phyloP scores from a whole-genome alignment of 92 coral and sea anemone species.

The Parazoanthus swiftii region DNA sequence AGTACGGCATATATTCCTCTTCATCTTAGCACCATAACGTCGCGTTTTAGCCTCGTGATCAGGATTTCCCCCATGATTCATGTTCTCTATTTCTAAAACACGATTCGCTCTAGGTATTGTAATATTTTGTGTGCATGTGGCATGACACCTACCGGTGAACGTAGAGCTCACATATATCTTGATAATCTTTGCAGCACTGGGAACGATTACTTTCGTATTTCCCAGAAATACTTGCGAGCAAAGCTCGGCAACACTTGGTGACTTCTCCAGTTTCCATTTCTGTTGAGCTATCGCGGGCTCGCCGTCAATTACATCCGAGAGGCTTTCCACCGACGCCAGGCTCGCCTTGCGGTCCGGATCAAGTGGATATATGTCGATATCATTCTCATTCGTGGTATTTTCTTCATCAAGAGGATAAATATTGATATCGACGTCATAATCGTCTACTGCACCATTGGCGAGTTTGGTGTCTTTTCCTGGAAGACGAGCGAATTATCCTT shows the following conservation, averaged over 20 bases:
- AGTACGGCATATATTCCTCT: too few relatives aligned
- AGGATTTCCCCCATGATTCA: background rate
- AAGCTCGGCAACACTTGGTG: slow-evolving; percentile 55
- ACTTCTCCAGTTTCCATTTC: slow-evolving; percentile 41
- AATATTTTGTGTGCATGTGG: background rate
- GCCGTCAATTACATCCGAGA: slow-evolving; percentile 27
- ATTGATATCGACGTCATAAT: slow-evolving; percentile 46
- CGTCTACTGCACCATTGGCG: slow-evolving; percentile 9
- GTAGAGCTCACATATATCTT: slow-evolving; percentile 74
- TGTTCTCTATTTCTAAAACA: background rate
- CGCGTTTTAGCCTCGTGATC: background rate
- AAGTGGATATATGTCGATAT: slow-evolving; percentile 62
- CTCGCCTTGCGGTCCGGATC: slow-evolving; percentile 58
- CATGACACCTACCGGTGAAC: slow-evolving; percentile 63
- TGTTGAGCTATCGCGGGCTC: slow-evolving; percentile 4
- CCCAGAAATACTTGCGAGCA: slow-evolving; percentile 67
- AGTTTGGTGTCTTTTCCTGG: slow-evolving; percentile 3
- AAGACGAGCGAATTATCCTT: background rate
- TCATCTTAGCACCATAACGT: too few relatives aligned
- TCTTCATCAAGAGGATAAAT: slow-evolving; percentile 59
- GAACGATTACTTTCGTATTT: slow-evolving; percentile 57
- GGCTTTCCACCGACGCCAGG: slow-evolving; percentile 34
- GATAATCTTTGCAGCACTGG: slow-evolving; percentile 62
- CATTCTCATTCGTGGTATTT: slow-evolving; percentile 20
- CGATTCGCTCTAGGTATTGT: background rate